phyloP scores from a whole-genome alignment of 2,888 invertebrate species.

The Nasonovia ribisnigri region DNA sequence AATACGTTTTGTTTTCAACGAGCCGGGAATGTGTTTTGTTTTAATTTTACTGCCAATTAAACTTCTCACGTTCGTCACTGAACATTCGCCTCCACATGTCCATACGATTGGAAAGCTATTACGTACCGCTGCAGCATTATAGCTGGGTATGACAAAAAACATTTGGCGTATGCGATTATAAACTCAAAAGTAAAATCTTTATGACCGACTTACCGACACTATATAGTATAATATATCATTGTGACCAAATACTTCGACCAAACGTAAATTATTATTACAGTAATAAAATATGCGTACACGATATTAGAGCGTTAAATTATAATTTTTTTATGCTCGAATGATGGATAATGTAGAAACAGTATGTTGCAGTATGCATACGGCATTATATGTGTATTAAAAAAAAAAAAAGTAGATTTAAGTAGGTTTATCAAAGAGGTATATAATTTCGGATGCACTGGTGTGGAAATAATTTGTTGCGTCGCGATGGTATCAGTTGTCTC shows the following conservation, averaged over 20 bases:
- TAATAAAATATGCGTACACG: neutral
- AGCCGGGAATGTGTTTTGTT: neutral
- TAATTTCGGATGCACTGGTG: neutral
- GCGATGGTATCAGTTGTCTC: conserved; percentile 37
- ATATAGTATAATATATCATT: neutral
- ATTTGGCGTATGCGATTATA: neutral
- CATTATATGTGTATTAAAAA: neutral
- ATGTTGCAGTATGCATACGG: neutral
- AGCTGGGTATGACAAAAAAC: neutral
- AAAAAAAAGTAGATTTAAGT: neutral
- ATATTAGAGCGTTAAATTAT: neutral
- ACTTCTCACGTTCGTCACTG: neutral
- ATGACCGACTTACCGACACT: neutral
- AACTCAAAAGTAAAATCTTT: neutral
- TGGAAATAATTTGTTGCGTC: conserved; percentile 42
- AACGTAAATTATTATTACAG: neutral
- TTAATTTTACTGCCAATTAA: neutral
- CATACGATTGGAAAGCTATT: neutral
- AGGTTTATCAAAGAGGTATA: neutral
- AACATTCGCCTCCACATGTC: neutral
- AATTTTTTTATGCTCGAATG: neutral
- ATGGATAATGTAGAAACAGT: neutral
- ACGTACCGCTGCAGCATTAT: neutral
- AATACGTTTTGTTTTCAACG: neutral
- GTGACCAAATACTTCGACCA: neutral